Base-by-base conservation (phyloP, 2,113 vertebrate species). In the Aramus guarauna region DNA sequence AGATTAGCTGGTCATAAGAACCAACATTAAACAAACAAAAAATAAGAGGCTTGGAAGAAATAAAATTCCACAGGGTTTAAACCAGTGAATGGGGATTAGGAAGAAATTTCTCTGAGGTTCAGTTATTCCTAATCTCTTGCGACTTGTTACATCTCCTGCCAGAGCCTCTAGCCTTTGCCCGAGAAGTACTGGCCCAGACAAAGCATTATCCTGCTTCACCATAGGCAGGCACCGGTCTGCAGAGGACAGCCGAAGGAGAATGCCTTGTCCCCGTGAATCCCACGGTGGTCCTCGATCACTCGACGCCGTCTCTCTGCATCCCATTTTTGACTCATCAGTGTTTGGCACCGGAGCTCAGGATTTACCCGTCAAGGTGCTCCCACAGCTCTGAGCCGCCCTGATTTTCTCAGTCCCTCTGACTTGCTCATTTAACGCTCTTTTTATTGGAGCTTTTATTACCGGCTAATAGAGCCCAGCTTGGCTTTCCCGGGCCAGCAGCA, bases 401-500 rank as follows among this genome's bases (percentile, higher is more conserved):
- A 5, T 45, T 69, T 55, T 24, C 82, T 47, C 66, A 26, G n/a
- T 27, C 30, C 52, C 56, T 53, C 56, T 19, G 82, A 55, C 11
- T 58, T 26, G 19, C 30, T 80, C 71, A 1, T 32, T 50, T 67
- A 21, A 81, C 18, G 2, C 6, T 5, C 50, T 48, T 75, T 92
- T 68, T 29, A 29, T 4, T 15, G 47, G 36, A 50, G 73, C 4
- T 73, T 48, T 64, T 62, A 27, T 6, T 6, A 5, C 0, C 0
- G 0, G 13, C 0, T 8, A 20, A 2, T 16, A 2, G 24, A 53
- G 0, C 21, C 19, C 68, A 21, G 43, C 48, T 53, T n/a, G n/a
- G 60, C 36, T 95, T 95, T 95, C 53, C 71, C 59, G 77, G 74
- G 75, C 21, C 77, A 79, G 90, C 91, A 97, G 96, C 96, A 91